Conservation (phyloP, 2,113 vertebrate species). For the Lutjanus erythropterus region DNA sequence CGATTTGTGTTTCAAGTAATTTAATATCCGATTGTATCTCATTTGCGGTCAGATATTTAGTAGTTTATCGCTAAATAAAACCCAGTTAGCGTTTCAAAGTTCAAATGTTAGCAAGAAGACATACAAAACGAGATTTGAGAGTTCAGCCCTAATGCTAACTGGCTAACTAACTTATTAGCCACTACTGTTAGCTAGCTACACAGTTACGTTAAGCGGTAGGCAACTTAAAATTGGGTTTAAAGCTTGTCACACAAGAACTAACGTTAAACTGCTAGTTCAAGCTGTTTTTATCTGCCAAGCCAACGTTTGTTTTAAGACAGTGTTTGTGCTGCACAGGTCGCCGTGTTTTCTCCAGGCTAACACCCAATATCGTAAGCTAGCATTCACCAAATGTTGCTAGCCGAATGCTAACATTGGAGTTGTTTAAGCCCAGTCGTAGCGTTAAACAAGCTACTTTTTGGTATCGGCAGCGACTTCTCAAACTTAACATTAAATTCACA, state of each 20-base stretch:
- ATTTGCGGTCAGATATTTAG: accelerated
- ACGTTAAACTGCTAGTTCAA: background rate
- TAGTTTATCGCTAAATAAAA: too few species aligned
- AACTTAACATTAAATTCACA: background rate
- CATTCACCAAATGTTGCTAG: conserved; percentile 42
- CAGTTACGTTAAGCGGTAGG: background rate
- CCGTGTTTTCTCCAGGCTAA: conserved; percentile 15
- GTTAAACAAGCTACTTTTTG: conserved; percentile 3
- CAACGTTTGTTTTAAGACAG: background rate
- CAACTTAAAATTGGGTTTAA: conserved; percentile 1
- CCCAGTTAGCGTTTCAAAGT: accelerated
- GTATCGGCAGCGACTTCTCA: accelerated
- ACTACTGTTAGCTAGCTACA: conserved; percentile 25
- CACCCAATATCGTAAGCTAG: conserved; percentile 6
- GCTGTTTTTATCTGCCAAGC: background rate
- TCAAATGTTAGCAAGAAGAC: background rate
- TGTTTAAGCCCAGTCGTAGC: conserved; percentile 4
- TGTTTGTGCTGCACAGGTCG: background rate
- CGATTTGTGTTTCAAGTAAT: background rate
- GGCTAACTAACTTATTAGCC: conserved; percentile 64
- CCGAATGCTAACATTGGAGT: conserved; percentile 50
- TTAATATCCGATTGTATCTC: background rate
- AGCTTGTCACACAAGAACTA: background rate
- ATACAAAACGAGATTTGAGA: conserved; percentile 25
- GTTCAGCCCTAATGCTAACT: conserved; percentile 49